Base-by-base conservation (phyloP, 2,113 vertebrate genomes). In the Falcunculus frontatus region DNA sequence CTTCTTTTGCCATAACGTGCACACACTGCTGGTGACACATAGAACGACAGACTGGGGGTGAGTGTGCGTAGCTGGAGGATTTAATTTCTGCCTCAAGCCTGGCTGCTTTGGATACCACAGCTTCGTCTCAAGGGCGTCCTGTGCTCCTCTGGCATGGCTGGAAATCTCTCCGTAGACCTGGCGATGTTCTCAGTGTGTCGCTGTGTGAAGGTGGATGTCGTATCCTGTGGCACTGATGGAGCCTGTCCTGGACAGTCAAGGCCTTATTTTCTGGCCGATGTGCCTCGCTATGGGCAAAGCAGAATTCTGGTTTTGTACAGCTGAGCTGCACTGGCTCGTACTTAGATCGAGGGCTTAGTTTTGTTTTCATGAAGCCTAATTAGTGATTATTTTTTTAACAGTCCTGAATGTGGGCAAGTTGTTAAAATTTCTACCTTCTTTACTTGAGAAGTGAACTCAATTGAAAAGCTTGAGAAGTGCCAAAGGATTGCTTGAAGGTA, bases 271-370 rank as follows among this genome's bases (percentile, higher is more conserved):
- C 76, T 85, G 95, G 65, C 92, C 46, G 74, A 78, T 67, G 79
- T 89, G 93, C 83, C 76, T 93, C 47, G n/a, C 59, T 80, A 7
- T 27, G 78, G 93, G 89, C 90, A 79, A 89, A 96, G 75, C 35
- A 67, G 80, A 75, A 62, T 13, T 59, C 30, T 87, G 46, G 21
- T 65, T 55, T 37, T 13, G 11, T 26, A 26, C 30, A 12, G 3
- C 37, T 25, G 46, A 85, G 42, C 84, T 57, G 78, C 63, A 1
- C 68, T n/a, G 52, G 25, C 78, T 56, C 29, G 1, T 7, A 5
- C 32, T 53, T 25, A 6, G 27, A 44, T 35, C 0, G 7, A 92
- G 23, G 76, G 56, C 79, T 92, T 83, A 17, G 0, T 27, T 84
- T 67, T 16, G 7, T 37, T 44, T 53, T 49, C 39, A 4, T 22